Conservation (phyloP, 2,888 invertebrate species). For the Tenthredo scrophulariae region DNA sequence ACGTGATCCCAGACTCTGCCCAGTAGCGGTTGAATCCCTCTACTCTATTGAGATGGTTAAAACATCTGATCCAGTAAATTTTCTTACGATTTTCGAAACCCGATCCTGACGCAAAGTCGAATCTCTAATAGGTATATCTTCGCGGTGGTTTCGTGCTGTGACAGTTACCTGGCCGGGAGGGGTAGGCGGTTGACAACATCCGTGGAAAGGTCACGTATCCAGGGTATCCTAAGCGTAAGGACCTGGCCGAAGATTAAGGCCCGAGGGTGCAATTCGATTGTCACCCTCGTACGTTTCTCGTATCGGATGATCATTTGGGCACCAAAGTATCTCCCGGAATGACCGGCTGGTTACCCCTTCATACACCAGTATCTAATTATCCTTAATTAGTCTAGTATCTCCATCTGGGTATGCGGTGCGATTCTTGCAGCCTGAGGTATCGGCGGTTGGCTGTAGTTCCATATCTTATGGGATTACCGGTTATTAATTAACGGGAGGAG, state of each 20-base stretch:
- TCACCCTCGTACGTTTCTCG: slow-evolving; percentile 56
- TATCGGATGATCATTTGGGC: slow-evolving; percentile 62
- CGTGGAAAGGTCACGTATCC: slow-evolving; percentile 25
- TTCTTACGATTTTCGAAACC: too few relatives aligned
- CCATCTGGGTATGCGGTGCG: not conserved
- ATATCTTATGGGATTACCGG: not conserved
- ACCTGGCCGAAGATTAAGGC: slow-evolving; percentile 46
- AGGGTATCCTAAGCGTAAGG: slow-evolving; percentile 27
- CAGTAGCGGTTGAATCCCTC: not conserved
- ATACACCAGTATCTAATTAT: slow-evolving; percentile 27
- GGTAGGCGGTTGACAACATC: not conserved
- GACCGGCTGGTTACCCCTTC: slow-evolving; percentile 21
- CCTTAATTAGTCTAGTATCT: slow-evolving; percentile 38
- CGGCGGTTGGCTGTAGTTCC: not conserved
- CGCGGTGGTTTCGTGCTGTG: not conserved
- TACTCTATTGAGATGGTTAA: not conserved
- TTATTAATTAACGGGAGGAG: not conserved
- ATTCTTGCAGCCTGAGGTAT: not conserved
- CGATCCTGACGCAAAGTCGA: not conserved
- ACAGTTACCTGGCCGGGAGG: not conserved
- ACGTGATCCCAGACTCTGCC: slow-evolving; percentile 23
- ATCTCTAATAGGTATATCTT: not conserved
- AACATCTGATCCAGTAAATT: too few relatives aligned
- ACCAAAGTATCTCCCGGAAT: slow-evolving; percentile 60
- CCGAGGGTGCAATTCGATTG: slow-evolving; percentile 50